Conservation (phyloP, 1,140 invertebrate species). For the Trichonephila clavata region DNA sequence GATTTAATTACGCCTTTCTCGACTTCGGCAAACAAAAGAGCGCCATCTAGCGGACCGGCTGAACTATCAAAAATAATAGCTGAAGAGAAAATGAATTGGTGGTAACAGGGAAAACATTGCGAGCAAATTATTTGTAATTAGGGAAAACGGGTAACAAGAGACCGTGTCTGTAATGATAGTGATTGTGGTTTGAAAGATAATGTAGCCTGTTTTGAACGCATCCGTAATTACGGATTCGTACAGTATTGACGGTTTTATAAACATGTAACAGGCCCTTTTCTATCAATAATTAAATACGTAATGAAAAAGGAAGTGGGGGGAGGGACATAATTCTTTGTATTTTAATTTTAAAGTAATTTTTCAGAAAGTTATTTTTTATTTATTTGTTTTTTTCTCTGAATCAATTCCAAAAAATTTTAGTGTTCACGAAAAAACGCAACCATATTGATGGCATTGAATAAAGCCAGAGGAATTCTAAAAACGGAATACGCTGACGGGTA, state of each 20-base stretch:
- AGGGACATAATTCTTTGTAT: no score
- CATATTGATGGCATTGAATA: no score
- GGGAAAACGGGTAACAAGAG: conserved; percentile 7
- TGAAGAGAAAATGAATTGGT: conserved; percentile 33
- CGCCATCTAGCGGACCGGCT: conserved; percentile 19
- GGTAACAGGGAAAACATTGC: conserved; percentile 31
- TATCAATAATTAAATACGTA: no score
- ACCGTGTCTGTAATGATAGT: conserved; percentile 23
- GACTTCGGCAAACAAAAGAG: conserved; percentile 4
- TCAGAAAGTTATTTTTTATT: no score
- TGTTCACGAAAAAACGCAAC: no score
- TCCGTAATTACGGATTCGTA: conserved; percentile 2
- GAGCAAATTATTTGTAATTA: conserved; percentile 47
- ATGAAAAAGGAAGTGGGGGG: no score
- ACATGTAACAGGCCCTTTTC: no score
- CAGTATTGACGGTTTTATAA: neutral
- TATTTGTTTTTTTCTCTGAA: no score
- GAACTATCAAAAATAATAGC: conserved; percentile 12
- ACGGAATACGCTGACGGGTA: no score
- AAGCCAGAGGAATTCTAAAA: no score
- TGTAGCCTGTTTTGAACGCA: neutral
- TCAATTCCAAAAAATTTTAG: no score
- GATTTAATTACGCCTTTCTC: conserved; percentile 56
- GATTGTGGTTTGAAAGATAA: conserved; percentile 51
- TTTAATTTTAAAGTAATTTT: no score